A percentile compares a stretch with the other conserved stretches of the same genome.
Evolutionary conservation across 2,888 invertebrate species (phyloP).

Genomic region (Mythimna pallens): DNA sequence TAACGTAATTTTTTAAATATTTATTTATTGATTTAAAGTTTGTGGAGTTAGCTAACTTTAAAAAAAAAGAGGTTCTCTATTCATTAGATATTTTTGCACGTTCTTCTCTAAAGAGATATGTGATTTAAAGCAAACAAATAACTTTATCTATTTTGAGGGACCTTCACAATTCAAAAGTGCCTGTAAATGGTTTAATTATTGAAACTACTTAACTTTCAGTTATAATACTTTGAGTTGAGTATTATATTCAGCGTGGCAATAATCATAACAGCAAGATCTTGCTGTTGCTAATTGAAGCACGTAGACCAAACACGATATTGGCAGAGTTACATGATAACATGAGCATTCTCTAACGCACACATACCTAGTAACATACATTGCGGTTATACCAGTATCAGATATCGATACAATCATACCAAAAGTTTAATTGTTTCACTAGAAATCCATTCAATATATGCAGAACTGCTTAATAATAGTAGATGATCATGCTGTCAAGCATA

Average conservation of each 20-base stretch:
- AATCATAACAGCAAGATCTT: neutral
- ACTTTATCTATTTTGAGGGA: too few relatives aligned
- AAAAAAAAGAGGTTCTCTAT: too few relatives aligned
- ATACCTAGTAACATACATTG: neutral
- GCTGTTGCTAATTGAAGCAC: slow-evolving; percentile 21
- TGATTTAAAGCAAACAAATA: too few relatives aligned
- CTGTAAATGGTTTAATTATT: too few relatives aligned
- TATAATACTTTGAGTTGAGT: neutral
- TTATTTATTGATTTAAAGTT: too few relatives aligned
- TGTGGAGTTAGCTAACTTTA: too few relatives aligned
- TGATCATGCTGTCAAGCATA: neutral
- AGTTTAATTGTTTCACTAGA: neutral
- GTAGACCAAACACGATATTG: slow-evolving; percentile 8
- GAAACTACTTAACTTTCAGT: too few relatives aligned
- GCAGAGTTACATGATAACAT: neutral
- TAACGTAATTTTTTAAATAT: too few relatives aligned
- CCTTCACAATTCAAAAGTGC: too few relatives aligned
- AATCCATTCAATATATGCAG: neutral
- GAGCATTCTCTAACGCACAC: neutral
- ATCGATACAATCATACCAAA: neutral
- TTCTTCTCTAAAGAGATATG: too few relatives aligned
- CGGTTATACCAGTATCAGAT: neutral
- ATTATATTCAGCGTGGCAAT: neutral
- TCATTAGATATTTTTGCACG: too few relatives aligned
- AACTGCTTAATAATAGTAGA: neutral